phyloP scores from a whole-genome alignment of 1,140 invertebrate species.

The Psix sp. region DNA sequence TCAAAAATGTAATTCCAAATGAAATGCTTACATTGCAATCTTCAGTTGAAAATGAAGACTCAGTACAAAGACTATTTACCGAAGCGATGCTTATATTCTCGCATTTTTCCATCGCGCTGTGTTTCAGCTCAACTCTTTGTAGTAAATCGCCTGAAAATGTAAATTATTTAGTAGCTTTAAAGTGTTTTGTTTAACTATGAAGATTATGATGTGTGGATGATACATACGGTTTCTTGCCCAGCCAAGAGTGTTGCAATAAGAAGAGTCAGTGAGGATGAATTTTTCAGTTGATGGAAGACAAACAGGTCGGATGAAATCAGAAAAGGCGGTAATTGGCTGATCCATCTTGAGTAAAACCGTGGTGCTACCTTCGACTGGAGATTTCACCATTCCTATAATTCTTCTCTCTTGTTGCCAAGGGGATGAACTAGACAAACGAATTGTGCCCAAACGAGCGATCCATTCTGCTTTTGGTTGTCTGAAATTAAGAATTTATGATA shows the following conservation, averaged over 20 bases:
- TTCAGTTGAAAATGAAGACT: constrained; percentile 85
- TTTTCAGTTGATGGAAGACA: constrained; percentile 81
- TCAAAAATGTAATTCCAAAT: neutral
- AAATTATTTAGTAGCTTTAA: constrained; percentile 17
- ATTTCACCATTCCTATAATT: constrained; percentile 92
- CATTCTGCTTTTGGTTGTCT: constrained; percentile 91
- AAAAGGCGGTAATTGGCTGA: constrained; percentile 82
- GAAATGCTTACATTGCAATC: constrained; percentile 89
- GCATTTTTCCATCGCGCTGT: constrained; percentile 86
- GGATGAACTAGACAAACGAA: constrained; percentile 85
- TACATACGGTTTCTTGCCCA: constrained; percentile 85
- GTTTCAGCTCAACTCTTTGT: constrained; percentile 85
- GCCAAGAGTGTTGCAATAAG: constrained; percentile 88
- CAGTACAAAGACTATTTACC: constrained; percentile 88
- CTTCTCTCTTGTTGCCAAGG: constrained; percentile 92
- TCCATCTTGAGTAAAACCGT: constrained; percentile 89
- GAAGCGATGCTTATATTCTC: constrained; percentile 90
- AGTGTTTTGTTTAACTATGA: neutral
- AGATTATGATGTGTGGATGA: neutral
- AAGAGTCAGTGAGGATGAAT: constrained; percentile 61
- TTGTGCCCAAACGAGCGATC: constrained; percentile 86
- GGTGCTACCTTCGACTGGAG: constrained; percentile 91
- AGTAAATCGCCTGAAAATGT: constrained; percentile 81
- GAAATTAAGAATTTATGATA: constrained; percentile 61
- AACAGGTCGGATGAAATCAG: constrained; percentile 89